These are phyloP conservation scores for Dasypogon diadema DNA, from an alignment of 2,888 invertebrate genomes.

Conservation along the genomic window DNA sequence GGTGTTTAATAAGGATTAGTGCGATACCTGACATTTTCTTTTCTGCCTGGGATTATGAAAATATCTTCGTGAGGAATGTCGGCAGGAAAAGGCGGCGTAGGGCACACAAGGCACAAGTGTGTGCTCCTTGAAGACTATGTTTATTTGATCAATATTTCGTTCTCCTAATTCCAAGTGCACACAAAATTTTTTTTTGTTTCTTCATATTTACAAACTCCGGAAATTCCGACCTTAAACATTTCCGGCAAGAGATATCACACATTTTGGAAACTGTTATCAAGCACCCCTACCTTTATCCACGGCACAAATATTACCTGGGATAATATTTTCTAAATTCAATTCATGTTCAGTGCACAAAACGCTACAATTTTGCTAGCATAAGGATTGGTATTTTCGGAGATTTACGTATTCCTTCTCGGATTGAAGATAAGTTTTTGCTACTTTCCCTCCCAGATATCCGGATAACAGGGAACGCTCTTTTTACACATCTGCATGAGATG, in stretches of 20 bases:
- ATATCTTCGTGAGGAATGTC: too few relatives aligned
- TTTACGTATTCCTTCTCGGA: slow-evolving; percentile 18
- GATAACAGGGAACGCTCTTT: slow-evolving; percentile 1
- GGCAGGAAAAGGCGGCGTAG: too few relatives aligned
- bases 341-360: slow-evolving; percentile 14
- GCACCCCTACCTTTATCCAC: background rate
- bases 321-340: slow-evolving; percentile 18
- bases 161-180: too few relatives aligned
- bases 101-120: too few relatives aligned
- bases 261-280: background rate
- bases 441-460: slow-evolving; percentile 12
- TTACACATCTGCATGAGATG: slow-evolving; percentile 33
- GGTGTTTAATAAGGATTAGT: too few relatives aligned
- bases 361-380: background rate
- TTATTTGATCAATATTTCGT: too few relatives aligned
- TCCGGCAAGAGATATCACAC: background rate
- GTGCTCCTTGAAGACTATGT: too few relatives aligned
- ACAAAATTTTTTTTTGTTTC: too few relatives aligned
- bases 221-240: background rate
- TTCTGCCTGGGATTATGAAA: too few relatives aligned
- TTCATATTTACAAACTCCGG: background rate
- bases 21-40: too few relatives aligned
- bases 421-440: slow-evolving; percentile 34
- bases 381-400: slow-evolving; percentile 4
- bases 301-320: background rate